Conservation (phyloP, 2,113 vertebrate species). For the Chauna torquata region DNA sequence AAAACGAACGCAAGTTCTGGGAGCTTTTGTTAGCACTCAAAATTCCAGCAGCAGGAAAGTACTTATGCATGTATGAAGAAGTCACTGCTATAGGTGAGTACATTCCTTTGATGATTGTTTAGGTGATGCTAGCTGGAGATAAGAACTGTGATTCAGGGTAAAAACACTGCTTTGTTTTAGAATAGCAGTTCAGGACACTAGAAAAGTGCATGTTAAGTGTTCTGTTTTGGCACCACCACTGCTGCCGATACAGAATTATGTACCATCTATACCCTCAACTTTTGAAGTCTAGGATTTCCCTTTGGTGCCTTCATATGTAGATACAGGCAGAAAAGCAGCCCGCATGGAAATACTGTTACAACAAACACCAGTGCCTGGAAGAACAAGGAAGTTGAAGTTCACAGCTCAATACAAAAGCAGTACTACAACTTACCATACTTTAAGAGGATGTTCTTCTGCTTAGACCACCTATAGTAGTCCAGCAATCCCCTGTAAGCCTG, state of each 20-base stretch:
- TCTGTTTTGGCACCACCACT: background rate
- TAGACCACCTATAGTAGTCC: constrained; percentile 85
- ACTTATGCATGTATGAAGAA: background rate
- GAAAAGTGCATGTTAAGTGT: background rate
- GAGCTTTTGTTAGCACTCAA: background rate
- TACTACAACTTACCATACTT: constrained; percentile 71
- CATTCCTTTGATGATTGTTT: background rate
- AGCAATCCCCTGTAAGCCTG: constrained; percentile 88
- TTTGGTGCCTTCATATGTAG: background rate
- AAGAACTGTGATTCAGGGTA: background rate
- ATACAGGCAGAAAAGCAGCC: background rate
- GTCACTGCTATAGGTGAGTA: background rate
- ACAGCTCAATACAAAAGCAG: background rate
- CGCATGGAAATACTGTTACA: background rate
- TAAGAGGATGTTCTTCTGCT: constrained; percentile 72
- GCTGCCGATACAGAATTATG: background rate
- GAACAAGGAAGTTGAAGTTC: background rate
- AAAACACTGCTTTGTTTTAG: background rate
- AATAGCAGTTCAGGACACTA: background rate
- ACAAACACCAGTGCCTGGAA: background rate
- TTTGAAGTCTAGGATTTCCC: background rate
- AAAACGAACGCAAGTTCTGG: background rate
- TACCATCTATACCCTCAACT: background rate
- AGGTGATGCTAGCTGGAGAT: background rate
- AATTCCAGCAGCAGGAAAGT: background rate